phyloP scores from a whole-genome alignment of 2,113 vertebrate species.

The Morone chrysops region DNA sequence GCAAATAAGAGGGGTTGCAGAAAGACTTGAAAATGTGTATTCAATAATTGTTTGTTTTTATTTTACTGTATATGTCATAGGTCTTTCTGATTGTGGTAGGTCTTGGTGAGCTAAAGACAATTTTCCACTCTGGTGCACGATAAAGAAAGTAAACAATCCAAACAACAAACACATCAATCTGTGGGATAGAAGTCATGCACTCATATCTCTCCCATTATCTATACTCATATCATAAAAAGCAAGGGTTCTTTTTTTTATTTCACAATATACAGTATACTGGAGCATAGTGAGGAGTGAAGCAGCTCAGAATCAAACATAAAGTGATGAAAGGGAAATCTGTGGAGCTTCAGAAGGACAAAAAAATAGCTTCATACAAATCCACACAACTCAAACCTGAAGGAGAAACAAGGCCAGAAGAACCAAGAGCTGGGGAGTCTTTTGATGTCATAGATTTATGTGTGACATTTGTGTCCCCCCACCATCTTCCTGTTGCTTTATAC shows the following conservation, averaged over 20 bases:
- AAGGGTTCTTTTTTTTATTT: neutral
- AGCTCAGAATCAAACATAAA: constrained; percentile 18
- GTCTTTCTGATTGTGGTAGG: neutral
- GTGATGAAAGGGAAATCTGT: constrained; percentile 28
- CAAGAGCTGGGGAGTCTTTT: constrained; percentile 14
- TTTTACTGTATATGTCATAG: neutral
- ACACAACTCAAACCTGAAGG: constrained; percentile 1
- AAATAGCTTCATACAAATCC: constrained; percentile 17
- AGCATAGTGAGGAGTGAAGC: neutral
- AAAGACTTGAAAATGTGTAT: neutral
- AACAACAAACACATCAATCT: constrained; percentile 28
- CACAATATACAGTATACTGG: neutral
- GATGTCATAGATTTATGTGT: constrained; percentile 30
- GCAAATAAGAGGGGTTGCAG: constrained; percentile 4
- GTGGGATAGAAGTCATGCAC: neutral
- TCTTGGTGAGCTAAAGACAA: constrained; percentile 4
- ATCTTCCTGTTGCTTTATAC: constrained; percentile 26
- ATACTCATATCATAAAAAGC: neutral
- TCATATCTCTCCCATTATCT: constrained; percentile 3
- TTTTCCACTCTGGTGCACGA: constrained; percentile 24
- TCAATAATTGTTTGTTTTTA: neutral
- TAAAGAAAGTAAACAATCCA: constrained; percentile 27
- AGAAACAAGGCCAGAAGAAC: constrained; percentile 12
- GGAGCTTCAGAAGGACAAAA: constrained; percentile 10
- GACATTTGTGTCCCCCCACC: constrained; percentile 22